These are phyloP conservation scores for Dermolepida albohirtum DNA, from an alignment of 2,888 invertebrate species.

Conservation along the genomic window DNA sequence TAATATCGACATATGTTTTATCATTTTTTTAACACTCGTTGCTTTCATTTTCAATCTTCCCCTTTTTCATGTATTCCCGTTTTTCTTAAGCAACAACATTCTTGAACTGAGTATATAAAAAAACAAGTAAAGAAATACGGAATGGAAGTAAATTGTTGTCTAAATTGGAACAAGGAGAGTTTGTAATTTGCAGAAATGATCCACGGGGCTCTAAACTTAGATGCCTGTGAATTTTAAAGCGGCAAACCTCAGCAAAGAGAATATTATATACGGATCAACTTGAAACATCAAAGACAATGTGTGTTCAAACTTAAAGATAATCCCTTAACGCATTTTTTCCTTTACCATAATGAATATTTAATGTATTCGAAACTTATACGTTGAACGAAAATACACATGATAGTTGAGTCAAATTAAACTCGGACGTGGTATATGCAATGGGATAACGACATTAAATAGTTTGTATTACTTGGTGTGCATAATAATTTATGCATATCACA, in stretches of 20 bases:
- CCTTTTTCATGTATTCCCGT: neutral
- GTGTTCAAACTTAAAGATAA: constrained; percentile 41
- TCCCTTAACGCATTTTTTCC: constrained; percentile 24
- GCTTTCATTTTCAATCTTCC: too few relatives aligned
- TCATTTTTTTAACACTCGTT: constrained; percentile 21
- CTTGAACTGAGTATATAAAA: neutral
- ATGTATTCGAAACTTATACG: neutral
- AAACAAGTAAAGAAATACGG: constrained; percentile 21
- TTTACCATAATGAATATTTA: constrained; percentile 24
- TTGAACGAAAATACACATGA: neutral
- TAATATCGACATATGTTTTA: constrained; percentile 34
- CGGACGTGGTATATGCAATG: neutral
- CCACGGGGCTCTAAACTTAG: constrained; percentile 44
- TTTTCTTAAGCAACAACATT: constrained; percentile 20
- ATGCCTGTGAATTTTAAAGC: constrained; percentile 48
- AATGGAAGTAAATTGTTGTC: constrained; percentile 37
- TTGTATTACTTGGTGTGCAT: too few relatives aligned
- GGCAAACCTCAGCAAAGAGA: constrained; percentile 49
- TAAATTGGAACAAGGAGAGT: constrained; percentile 45
- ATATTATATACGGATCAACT: constrained; percentile 49
- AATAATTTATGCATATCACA: too few relatives aligned
- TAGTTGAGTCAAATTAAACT: constrained; percentile 6
- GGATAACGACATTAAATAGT: neutral
- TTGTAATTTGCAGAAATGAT: constrained; percentile 45
- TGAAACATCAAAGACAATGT: constrained; percentile 43